Conservation (phyloP, 2,113 vertebrate genomes). For the Oncorhynchus tshawytscha region DNA sequence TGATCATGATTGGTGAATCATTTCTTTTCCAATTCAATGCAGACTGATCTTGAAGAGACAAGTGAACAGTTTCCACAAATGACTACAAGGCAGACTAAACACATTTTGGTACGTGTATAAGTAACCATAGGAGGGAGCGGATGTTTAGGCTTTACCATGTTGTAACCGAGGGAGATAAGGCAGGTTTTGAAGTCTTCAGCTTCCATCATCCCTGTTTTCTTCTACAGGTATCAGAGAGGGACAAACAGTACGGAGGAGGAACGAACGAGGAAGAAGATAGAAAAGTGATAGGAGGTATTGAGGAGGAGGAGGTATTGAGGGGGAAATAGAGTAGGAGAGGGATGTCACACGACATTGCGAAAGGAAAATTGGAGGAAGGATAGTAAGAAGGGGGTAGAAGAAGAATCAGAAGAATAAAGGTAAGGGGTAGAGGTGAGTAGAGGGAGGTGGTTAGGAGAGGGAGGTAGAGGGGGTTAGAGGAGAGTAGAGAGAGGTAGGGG, state of each 20-base stretch:
- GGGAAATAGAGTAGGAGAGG: too few species aligned
- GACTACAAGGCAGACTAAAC: background rate
- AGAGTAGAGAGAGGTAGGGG: too few species aligned
- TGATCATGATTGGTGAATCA: background rate
- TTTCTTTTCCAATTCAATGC: background rate
- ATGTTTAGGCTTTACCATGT: constrained; percentile 75
- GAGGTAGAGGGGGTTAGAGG: too few species aligned
- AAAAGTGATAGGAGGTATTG: background rate
- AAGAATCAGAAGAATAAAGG: too few species aligned
- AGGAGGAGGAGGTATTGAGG: background rate
- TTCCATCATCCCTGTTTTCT: constrained; percentile 99
- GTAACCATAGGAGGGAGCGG: background rate
- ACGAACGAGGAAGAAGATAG: constrained; percentile 37
- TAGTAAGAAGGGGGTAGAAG: too few species aligned
- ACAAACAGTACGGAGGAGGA: constrained; percentile 43
- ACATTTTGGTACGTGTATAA: constrained; percentile 30
- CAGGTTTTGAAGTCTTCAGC: constrained; percentile 99
- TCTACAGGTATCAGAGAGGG: constrained; percentile 78
- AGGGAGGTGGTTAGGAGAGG: too few species aligned
- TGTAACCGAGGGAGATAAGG: constrained; percentile 99
- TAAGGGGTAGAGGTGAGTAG: too few species aligned
- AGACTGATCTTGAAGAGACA: background rate
- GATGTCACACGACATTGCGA: too few species aligned
- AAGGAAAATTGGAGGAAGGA: too few species aligned
- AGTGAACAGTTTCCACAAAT: background rate